phyloP scores from a whole-genome alignment of 2,797 vertebrate genomes.

The Macropus fuliginosus region DNA sequence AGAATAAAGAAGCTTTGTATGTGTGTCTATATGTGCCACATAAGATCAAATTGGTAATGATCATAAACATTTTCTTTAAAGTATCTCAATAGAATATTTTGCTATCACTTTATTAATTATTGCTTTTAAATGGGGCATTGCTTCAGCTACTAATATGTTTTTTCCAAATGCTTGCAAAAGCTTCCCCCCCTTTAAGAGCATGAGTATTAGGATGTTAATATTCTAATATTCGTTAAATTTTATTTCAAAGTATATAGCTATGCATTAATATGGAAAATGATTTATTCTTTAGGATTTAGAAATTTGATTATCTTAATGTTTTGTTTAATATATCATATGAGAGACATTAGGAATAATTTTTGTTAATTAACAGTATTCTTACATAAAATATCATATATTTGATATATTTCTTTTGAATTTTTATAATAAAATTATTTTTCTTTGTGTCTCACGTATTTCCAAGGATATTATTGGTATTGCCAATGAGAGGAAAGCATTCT shows the following conservation, averaged over 20 bases:
- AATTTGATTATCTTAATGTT: neutral
- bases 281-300: neutral
- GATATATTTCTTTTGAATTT: neutral
- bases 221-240: slow-evolving; percentile 49
- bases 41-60: slow-evolving; percentile 20
- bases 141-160: slow-evolving; percentile 36
- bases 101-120: slow-evolving; percentile 36
- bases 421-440: neutral
- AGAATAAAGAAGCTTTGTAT: neutral
- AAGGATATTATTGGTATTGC: neutral
- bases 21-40: neutral
- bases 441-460: neutral
- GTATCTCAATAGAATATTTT: slow-evolving; percentile 14
- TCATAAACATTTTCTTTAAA: slow-evolving; percentile 36
- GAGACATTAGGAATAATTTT: neutral
- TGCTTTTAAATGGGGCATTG: slow-evolving; percentile 28
- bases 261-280: neutral
- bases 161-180: slow-evolving; percentile 33
- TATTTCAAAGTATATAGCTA: slow-evolving; percentile 22
- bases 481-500: neutral
- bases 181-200: slow-evolving; percentile 8
- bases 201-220: slow-evolving; percentile 27
- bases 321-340: neutral
- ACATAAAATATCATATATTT: slow-evolving; percentile 20
- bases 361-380: neutral